A percentile compares a stretch with the other conserved stretches of the same genome.
Conservation (phyloP, 2,888 invertebrate genomes). For the Chaetogeoica ovagalla region DNA sequence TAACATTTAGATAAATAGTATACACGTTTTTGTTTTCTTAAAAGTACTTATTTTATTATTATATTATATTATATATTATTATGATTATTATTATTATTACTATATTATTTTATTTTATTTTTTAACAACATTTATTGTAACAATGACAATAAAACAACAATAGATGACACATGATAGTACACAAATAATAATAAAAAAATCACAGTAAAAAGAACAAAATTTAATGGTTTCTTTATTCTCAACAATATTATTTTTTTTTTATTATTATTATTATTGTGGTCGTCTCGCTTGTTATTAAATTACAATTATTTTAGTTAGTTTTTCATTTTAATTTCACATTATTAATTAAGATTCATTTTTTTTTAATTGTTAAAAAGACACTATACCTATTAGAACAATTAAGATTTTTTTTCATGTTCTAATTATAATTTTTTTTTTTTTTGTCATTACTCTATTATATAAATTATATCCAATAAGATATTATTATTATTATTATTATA, state of each 20-base stretch:
- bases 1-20: conserved; percentile 35
- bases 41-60: conserved; percentile 20
- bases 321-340: conserved; percentile 28
- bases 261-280: conserved; percentile 27
- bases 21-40: conserved; percentile 24
- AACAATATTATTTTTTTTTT: too few relatives aligned
- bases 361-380: conserved; percentile 47
- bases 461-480: conserved; percentile 42
- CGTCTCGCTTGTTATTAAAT: conserved; percentile 40
- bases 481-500: conserved; percentile 31
- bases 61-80: conserved; percentile 17
- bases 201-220: conserved; percentile 17
- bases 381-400: conserved; percentile 49
- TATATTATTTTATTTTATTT: conserved; percentile 12
- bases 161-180: not conserved
- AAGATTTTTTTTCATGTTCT: conserved; percentile 30
- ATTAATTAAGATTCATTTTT: conserved; percentile 36
- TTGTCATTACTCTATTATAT: conserved; percentile 43
- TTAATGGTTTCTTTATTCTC: conserved; percentile 20
- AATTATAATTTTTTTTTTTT: conserved; percentile 37
- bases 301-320: conserved; percentile 42
- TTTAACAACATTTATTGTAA: conserved; percentile 16
- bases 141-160: conserved; percentile 40
- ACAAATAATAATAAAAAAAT: not conserved
- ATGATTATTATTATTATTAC: conserved; percentile 16